Conservation (phyloP, 1,140 invertebrate species). For the Chironomus tepperi region DNA sequence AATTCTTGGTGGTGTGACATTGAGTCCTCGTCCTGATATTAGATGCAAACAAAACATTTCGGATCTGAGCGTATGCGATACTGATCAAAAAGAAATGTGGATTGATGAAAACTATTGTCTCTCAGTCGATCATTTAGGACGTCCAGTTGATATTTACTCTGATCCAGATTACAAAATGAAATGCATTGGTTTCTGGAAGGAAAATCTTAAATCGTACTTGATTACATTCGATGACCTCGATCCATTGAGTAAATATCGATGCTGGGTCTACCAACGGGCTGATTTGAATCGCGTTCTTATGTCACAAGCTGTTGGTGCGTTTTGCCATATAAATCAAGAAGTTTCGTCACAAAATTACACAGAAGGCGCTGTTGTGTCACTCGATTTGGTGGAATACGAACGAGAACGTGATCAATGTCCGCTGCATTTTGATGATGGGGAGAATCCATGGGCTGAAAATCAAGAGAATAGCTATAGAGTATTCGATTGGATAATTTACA, state of each 20-base stretch:
- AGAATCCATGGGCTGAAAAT: conserved; percentile 68
- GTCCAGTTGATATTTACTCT: conserved; percentile 90
- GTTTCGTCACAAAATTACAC: conserved; percentile 79
- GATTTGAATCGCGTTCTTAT: conserved; percentile 82
- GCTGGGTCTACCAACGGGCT: conserved; percentile 94
- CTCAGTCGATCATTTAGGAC: conserved; percentile 87
- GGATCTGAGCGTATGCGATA: conserved; percentile 88
- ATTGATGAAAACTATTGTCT: conserved; percentile 94
- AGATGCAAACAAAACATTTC: conserved; percentile 91
- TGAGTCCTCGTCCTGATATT: conserved; percentile 83
- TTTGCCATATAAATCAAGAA: conserved; percentile 83
- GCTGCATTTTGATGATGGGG: conserved; percentile 89
- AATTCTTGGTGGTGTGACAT: conserved; percentile 88
- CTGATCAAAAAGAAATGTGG: conserved; percentile 84
- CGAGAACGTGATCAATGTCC: conserved; percentile 88
- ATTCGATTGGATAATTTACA: conserved; percentile 45
- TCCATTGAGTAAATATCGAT: conserved; percentile 90
- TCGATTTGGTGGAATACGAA: conserved; percentile 88
- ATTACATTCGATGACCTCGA: conserved; percentile 95
- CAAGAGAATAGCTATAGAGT: conserved; percentile 59
- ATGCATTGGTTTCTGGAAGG: conserved; percentile 97
- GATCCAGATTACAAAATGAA: conserved; percentile 95
- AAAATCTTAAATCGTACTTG: conserved; percentile 93
- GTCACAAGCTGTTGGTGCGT: conserved; percentile 85
- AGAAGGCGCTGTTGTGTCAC: conserved; percentile 81